Evolutionary conservation across 23 tunicate genomes (phyloP), one percentile per base, ranked within the genome.

Genomic region (Halocynthia aurantium): DNA sequence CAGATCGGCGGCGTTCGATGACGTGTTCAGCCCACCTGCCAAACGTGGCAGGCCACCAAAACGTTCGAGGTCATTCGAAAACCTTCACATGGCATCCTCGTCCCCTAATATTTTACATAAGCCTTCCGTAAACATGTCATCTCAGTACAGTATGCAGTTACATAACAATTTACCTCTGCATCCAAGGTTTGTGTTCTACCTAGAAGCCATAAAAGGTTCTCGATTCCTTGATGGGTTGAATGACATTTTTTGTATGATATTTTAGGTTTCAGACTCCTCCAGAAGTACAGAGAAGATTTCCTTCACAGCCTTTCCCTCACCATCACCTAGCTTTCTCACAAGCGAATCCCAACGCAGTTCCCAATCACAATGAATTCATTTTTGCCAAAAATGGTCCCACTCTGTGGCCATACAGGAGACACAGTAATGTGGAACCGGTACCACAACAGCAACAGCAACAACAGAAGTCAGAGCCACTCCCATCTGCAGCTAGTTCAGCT

Each of bases 361-460:
- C 44, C 44, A 31, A 31, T 31, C 44, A 31, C 44, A 31, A 31
- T 4, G 44, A 31, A 1, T 31, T 31, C 44, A 31, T 31, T 31
- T 31, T 31, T 4, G 44, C 44, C 1, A 31, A 31, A 31, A 31
- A 31, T 31, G 44, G 82, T 19, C 88, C 91, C 10, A 80, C 85
- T 17, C 72, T 85, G 44, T 86, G 91, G 91, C 91, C 91, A 0
- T 81, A 86, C 53, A 81, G 91, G 7, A 73, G 85, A 9, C 91
- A 78, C 44, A 52, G 52, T 8, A 31, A 31, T 31, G 44, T 31
- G 44, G 44, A 31, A 31, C 44, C 44, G 44, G 44, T 31, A 31
- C 44, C 1, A 4, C 44, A 31, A 31, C 44, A 31, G 44, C 44
- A 31, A 31, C 44, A 31, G 44, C 44, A 10, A 22, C 21, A 71